Evolutionary conservation across 2,797 vertebrate species (phyloP).

Genomic region (Schizothorax lantsangensis): DNA sequence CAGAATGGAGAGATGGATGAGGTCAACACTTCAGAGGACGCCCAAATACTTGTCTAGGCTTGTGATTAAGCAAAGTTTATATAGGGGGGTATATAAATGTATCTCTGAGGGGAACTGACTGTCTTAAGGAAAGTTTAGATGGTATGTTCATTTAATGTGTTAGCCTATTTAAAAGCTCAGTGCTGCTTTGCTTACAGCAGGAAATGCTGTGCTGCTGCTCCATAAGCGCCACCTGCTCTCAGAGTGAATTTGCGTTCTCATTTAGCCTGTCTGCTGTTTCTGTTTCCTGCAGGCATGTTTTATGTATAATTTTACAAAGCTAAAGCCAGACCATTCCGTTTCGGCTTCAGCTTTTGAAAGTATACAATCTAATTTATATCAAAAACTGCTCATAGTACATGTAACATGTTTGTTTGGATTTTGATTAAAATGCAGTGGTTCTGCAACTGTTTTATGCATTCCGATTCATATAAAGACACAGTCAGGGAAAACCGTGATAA

Average conservation of each 20-base stretch:
- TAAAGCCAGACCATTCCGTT: no score
- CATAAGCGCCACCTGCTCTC: not conserved
- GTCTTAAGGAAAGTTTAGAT: no score
- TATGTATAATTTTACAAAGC: not conserved
- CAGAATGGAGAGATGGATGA: conserved; percentile 26
- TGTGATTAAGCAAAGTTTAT: not conserved
- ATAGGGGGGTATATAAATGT: no score
- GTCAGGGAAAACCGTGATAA: no score
- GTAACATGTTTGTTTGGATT: not conserved
- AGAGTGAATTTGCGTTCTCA: not conserved
- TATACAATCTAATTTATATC: not conserved
- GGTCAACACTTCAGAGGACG: not conserved
- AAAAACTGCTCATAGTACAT: not conserved
- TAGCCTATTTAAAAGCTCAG: no score
- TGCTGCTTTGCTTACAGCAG: no score
- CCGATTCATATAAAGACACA: no score
- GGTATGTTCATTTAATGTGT: no score
- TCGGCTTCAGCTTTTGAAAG: no score
- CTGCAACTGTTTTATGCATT: no score
- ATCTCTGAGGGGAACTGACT: no score
- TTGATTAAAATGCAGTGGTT: not conserved
- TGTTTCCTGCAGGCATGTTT: not conserved
- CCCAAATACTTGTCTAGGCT: not conserved
- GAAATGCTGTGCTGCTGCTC: not conserved
- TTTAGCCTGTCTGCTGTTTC: not conserved